Evolutionary conservation across 64 coral and sea anemone species (phyloP).

Genomic region (Actinia tenebrosa): DNA sequence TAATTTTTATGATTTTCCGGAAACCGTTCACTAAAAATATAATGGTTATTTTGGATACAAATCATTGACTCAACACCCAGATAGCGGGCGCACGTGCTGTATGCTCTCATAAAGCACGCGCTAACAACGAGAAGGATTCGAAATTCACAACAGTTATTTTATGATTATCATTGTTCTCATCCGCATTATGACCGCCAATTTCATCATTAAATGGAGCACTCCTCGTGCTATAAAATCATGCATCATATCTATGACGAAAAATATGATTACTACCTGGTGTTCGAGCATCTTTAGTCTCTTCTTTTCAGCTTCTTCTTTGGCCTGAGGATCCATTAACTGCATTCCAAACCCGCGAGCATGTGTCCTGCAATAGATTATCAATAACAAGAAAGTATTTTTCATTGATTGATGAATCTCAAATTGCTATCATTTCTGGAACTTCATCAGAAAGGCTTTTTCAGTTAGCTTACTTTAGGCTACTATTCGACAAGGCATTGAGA

Average conservation of each 20-base stretch:
- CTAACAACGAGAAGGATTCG: too few species aligned
- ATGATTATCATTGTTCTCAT: too few species aligned
- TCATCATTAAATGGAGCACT: too few species aligned
- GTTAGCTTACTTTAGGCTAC: not conserved
- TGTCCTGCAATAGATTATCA: not conserved
- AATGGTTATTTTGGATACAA: too few species aligned
- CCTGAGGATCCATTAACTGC: constrained; percentile 59
- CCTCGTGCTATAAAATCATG: too few species aligned
- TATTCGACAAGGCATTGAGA: not conserved
- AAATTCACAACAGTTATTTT: too few species aligned
- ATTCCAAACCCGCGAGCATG: constrained; percentile 80
- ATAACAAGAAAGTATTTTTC: not conserved
- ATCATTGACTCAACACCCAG: too few species aligned
- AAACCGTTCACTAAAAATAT: too few species aligned
- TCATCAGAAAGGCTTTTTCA: not conserved
- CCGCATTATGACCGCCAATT: too few species aligned
- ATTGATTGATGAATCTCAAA: not conserved
- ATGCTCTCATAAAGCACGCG: too few species aligned
- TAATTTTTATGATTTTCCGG: too few species aligned
- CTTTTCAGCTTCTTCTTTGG: constrained; percentile 57
- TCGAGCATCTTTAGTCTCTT: constrained; percentile 79
- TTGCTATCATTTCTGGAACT: not conserved
- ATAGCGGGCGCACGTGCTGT: too few species aligned
- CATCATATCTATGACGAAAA: not conserved
- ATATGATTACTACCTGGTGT: constrained; percentile 59